Evolutionary conservation across 2,113 vertebrate genomes (phyloP).

Genomic region (Prolemur simus): DNA sequence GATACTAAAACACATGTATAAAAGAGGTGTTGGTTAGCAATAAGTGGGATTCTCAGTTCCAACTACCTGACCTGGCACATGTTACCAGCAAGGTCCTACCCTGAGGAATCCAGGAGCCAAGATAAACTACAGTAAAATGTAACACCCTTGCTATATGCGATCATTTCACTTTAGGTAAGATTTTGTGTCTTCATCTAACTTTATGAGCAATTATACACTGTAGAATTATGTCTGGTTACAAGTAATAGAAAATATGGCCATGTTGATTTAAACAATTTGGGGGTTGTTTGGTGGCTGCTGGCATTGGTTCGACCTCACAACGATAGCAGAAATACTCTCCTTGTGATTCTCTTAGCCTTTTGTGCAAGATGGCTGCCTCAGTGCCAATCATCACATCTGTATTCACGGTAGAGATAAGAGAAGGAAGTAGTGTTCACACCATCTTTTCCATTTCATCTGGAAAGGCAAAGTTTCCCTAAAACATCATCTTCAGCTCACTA

Average conservation of each 20-base stretch:
- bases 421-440: neutral
- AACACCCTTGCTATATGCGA: neutral
- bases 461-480: neutral
- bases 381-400: neutral
- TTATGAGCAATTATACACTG: neutral
- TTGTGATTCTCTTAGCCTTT: neutral
- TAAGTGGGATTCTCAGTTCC: neutral
- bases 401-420: neutral
- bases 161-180: neutral
- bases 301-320: neutral
- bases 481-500: neutral
- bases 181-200: neutral
- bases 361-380: neutral
- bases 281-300: neutral
- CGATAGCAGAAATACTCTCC: neutral
- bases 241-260: neutral
- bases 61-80: too few species aligned
- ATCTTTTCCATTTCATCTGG: neutral
- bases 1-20: neutral
- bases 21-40: neutral
- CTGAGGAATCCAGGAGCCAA: neutral
- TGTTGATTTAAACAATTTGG: neutral
- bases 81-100: neutral
- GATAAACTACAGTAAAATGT: neutral
- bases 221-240: neutral